Base-by-base conservation (phyloP, 2,113 vertebrate genomes). In the Clinocottus analis region DNA sequence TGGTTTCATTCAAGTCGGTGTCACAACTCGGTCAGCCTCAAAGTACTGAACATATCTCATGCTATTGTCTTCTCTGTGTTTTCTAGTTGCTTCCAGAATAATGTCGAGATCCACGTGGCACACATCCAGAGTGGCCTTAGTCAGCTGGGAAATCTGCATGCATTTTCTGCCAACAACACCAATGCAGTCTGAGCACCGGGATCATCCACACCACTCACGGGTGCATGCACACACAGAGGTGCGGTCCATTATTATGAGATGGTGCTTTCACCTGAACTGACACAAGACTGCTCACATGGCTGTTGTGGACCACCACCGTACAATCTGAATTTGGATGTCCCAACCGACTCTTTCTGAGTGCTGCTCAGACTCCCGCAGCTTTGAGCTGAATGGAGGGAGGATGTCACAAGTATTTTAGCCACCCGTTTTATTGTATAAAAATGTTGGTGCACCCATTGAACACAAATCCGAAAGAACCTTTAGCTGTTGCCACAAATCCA, bases 111-210 rank as follows among this genome's bases (percentile, higher is more conserved):
- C 93, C 98, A 99, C 0, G 97, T 99, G 88, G 98, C 97, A 88
- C 98, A 99, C 89, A 99, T 99, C 92, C 98, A 99, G 94, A 99
- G 98, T 25, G 98, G 98, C 85, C 95, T 99, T 88, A 99, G 98
- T 93, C 98, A 99, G 92, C 98, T 99, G 95, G 98, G 98, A 43
- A 99, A 99, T 83, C 93, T 99, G 83, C 98, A 99, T 4, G 98
- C 97, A 59, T 99, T 99, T 86, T 93, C 98, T 68, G 96, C 97
- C 85, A 99, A 99, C 90, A 98, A 98, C 92, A 99, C 98, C 91
- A 97, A 98, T 91, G 95, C 97, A 91, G 96, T 97, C 92, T 99
- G 95, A 99, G 82, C 7, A 39, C 56, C 74, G 47, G 77, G 77
- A 59, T 67, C 37, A 11, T 73, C 49, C 62, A 25, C 68, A 62